Conservation (phyloP, 2,113 vertebrate species). For the Hydrolagus affinis region DNA sequence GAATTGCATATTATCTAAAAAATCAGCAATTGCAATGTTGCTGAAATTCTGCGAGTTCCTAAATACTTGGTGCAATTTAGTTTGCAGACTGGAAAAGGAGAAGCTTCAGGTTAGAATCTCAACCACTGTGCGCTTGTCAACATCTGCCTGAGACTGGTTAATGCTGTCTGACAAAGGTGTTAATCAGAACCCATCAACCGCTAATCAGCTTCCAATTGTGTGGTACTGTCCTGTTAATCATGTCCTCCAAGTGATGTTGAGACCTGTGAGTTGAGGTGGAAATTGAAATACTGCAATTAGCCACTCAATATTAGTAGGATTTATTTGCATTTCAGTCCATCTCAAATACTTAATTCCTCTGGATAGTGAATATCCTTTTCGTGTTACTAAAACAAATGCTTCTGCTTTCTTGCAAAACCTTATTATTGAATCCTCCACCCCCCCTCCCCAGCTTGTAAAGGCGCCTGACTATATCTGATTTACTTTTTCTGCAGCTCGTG, state of each 20-base stretch:
- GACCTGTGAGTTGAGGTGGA: background rate
- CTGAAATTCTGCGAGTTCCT: background rate
- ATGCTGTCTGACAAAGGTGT: background rate
- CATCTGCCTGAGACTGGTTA: background rate
- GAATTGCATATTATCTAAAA: background rate
- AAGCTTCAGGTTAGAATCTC: background rate
- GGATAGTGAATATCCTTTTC: background rate
- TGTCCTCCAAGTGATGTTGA: background rate
- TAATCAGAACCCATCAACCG: background rate
- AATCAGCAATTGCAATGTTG: background rate
- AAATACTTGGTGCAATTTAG: background rate
- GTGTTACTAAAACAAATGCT: background rate
- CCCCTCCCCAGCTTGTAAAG: too few relatives aligned
- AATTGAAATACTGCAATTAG: background rate
- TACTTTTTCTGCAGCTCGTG: background rate
- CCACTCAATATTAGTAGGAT: background rate
- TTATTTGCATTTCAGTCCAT: background rate
- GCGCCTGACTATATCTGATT: background rate
- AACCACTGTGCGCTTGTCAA: background rate
- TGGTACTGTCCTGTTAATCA: background rate
- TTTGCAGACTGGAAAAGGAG: background rate
- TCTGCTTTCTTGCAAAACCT: background rate
- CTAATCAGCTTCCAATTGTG: slow-evolving; percentile 1
- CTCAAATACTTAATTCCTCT: background rate
- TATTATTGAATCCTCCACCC: too few relatives aligned